Evolutionary conservation across 2,113 vertebrate genomes (phyloP).

Genomic region (Cheilinus undulatus): DNA sequence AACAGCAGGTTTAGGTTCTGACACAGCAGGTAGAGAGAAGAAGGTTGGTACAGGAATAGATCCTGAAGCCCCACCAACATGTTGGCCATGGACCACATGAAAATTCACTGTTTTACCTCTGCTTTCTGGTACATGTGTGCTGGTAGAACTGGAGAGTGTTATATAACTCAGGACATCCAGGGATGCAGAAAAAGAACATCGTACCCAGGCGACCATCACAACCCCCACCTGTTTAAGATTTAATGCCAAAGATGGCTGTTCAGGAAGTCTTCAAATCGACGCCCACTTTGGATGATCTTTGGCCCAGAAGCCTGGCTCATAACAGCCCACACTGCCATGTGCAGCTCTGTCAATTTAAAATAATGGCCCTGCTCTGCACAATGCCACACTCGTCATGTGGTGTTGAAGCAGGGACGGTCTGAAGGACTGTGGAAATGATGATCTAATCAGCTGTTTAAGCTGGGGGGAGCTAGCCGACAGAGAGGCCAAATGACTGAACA

Average conservation of each 20-base stretch:
- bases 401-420: background rate
- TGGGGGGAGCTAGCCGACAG: background rate
- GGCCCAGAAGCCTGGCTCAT: background rate
- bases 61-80: background rate
- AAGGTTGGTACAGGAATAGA: no score
- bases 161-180: background rate
- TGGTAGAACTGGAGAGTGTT: background rate
- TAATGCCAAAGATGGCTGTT: background rate
- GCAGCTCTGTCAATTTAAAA: background rate
- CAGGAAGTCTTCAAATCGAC: background rate
- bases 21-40: background rate
- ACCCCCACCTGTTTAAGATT: no score
- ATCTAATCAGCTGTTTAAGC: conserved; percentile 1
- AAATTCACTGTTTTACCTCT: no score
- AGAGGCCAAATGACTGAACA: background rate
- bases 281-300: background rate
- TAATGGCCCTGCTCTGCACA: background rate
- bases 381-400: background rate
- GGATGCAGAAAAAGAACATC: background rate
- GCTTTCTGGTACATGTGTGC: background rate
- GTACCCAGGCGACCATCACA: background rate
- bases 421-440: background rate
- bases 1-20: background rate
- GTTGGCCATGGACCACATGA: no score
- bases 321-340: background rate